phyloP scores from a whole-genome alignment of 2,113 vertebrate species.

The Emberiza fucata region DNA sequence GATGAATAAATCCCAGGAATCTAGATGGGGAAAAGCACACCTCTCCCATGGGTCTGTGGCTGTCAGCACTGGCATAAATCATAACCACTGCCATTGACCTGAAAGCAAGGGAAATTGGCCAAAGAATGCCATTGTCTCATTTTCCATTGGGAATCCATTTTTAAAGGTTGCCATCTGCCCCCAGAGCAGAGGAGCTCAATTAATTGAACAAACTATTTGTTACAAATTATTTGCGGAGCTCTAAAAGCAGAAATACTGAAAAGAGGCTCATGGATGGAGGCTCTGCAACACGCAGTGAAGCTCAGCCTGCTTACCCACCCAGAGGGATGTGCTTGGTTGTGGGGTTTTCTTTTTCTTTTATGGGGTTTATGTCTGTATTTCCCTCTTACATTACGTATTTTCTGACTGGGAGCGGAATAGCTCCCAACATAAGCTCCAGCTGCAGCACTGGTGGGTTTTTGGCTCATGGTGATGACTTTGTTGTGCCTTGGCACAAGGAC shows the following conservation, averaged over 20 bases:
- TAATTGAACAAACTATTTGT: slow-evolving; percentile 26
- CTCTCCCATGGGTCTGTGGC: background rate
- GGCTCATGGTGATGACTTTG: accelerated
- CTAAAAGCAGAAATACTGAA: background rate
- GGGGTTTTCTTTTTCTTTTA: background rate
- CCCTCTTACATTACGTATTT: background rate
- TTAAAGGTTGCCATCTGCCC: background rate
- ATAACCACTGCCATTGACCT: background rate
- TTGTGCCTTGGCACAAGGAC: accelerated
- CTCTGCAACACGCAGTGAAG: accelerated
- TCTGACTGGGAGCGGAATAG: background rate
- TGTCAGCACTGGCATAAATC: background rate
- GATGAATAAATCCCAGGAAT: background rate
- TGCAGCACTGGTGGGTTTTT: background rate
- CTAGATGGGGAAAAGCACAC: background rate
- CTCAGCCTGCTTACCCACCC: background rate
- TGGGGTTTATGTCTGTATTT: background rate
- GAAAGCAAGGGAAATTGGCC: background rate
- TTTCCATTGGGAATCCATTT: background rate
- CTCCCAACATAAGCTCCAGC: background rate
- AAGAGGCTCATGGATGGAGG: background rate
- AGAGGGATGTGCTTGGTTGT: background rate
- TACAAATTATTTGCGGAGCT: background rate
- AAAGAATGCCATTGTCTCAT: background rate
- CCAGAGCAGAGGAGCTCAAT: slow-evolving; percentile 5